phyloP scores from a whole-genome alignment of 2,888 invertebrate species.

The Pyrrhosoma nymphula region DNA sequence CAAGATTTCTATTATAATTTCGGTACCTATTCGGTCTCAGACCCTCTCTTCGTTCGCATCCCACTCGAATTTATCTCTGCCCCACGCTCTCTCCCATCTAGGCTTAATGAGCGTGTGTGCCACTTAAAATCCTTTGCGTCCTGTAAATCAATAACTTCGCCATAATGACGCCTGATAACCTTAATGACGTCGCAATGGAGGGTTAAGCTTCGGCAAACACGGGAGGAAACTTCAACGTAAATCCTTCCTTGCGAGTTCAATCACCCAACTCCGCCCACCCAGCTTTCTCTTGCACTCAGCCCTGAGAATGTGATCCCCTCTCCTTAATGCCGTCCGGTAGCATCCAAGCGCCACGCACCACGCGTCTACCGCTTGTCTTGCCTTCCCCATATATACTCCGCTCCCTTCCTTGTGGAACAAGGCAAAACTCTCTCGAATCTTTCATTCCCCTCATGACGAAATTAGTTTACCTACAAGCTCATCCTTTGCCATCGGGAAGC shows the following conservation, averaged over 20 bases:
- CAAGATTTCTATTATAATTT: not conserved
- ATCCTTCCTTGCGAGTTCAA: not conserved
- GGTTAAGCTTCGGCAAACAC: conserved; percentile 38
- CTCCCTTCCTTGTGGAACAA: not conserved
- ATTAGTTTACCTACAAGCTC: not conserved
- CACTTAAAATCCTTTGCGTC: not conserved
- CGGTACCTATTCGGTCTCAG: not conserved
- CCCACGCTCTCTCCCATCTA: not conserved
- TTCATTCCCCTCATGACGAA: not conserved
- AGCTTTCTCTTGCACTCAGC: not conserved
- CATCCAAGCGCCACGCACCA: not conserved
- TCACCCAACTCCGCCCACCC: not conserved
- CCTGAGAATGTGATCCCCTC: not conserved
- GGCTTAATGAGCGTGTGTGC: not conserved
- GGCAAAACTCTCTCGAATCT: not conserved
- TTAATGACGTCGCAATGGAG: conserved; percentile 35
- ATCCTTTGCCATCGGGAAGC: not conserved
- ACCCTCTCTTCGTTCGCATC: not conserved
- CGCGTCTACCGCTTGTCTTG: not conserved
- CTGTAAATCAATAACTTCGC: conserved; percentile 44
- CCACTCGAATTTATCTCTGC: not conserved
- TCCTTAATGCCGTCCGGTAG: not conserved
- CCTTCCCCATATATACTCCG: not conserved
- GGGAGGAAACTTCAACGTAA: not conserved
- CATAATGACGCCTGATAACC: conserved; percentile 29